These are phyloP conservation scores for Adelges cooleyi DNA, from an alignment of 1,140 invertebrate genomes.

Conservation along the genomic window DNA sequence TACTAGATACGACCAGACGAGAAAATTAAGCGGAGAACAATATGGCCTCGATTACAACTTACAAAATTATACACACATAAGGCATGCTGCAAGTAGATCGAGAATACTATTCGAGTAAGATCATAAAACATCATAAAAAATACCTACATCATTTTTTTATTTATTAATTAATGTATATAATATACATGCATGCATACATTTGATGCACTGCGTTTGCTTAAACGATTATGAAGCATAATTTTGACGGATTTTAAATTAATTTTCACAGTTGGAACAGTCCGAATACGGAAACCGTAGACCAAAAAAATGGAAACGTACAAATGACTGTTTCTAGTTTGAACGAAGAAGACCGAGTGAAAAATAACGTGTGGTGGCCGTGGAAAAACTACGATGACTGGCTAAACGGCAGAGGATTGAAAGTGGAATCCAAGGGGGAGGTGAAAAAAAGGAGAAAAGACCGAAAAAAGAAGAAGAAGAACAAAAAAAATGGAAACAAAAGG, in stretches of 20 bases:
- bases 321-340: too few species aligned
- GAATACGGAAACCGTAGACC: background rate
- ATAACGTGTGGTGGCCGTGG: constrained; percentile 23
- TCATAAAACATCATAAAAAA: too few species aligned
- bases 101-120: constrained; percentile 13
- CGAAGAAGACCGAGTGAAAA: background rate
- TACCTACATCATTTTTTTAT: too few species aligned
- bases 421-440: background rate
- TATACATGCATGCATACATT: too few species aligned
- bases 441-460: background rate
- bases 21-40: constrained; percentile 8
- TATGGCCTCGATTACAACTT: constrained; percentile 6
- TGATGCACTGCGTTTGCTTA: too few species aligned
- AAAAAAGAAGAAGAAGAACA: background rate
- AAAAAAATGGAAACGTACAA: background rate
- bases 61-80: background rate
- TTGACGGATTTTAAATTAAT: background rate
- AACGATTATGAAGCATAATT: too few species aligned
- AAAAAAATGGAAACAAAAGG: background rate
- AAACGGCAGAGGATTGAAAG: constrained; percentile 7
- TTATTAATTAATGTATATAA: too few species aligned
- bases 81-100: background rate
- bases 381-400: constrained; percentile 22
- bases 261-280: background rate
- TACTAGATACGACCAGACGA: constrained; percentile 10